Conservation (phyloP, 1,140 invertebrate genomes). For the Euglossa dilemma region DNA sequence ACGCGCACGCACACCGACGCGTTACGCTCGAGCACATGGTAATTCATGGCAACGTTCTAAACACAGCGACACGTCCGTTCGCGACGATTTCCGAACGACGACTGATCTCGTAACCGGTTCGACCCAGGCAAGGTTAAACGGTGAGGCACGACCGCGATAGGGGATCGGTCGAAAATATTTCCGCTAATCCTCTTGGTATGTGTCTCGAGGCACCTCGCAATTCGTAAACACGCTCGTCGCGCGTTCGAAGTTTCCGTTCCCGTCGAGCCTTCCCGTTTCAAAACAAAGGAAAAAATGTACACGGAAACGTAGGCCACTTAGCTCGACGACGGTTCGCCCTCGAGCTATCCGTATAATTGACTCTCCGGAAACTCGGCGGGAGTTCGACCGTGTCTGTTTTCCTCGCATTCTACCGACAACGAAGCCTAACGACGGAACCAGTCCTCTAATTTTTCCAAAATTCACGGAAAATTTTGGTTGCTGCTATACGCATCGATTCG, state of each 20-base stretch:
- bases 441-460: not conserved
- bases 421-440: not conserved
- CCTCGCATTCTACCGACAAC: not conserved
- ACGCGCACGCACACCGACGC: too few relatives aligned
- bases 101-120: not conserved
- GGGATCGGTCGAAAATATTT: too few relatives aligned
- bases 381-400: not conserved
- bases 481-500: conserved; percentile 15
- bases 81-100: not conserved
- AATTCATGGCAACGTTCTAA: not conserved
- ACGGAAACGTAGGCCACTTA: not conserved
- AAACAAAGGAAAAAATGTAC: not conserved
- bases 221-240: not conserved
- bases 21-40: not conserved
- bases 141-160: too few relatives aligned
- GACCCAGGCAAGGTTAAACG: not conserved
- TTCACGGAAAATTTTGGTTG: not conserved
- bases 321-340: not conserved
- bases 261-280: not conserved
- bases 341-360: not conserved
- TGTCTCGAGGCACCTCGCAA: not conserved
- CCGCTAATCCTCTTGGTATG: not conserved
- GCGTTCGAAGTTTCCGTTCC: too few relatives aligned
- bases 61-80: too few relatives aligned
- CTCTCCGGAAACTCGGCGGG: not conserved